phyloP scores from a whole-genome alignment of 2,797 vertebrate species.

The Phalanger gymnotis region DNA sequence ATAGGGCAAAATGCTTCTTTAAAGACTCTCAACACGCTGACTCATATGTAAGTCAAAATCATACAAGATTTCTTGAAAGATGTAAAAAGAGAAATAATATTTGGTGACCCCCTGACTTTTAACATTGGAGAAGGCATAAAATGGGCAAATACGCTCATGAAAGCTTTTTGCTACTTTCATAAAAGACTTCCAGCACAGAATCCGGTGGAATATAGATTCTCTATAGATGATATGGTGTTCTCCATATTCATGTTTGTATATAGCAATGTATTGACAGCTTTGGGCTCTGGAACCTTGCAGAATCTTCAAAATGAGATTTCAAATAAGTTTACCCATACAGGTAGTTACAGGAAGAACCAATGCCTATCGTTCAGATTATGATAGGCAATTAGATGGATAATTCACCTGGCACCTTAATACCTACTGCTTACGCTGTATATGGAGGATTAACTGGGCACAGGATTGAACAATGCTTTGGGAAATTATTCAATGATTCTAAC shows the following conservation, averaged over 20 bases:
- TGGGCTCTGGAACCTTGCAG: background rate
- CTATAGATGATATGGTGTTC: background rate
- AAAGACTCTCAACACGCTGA: background rate
- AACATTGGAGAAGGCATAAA: background rate
- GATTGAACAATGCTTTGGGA: background rate
- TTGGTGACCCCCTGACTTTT: background rate
- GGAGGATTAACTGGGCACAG: background rate
- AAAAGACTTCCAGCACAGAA: background rate
- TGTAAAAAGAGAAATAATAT: background rate
- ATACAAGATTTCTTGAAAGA: background rate
- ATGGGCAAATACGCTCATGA: background rate
- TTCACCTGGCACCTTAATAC: background rate
- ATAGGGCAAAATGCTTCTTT: background rate
- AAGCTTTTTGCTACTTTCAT: background rate
- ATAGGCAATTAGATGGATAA: background rate
- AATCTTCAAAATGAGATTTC: background rate
- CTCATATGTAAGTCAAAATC: background rate
- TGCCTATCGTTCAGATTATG: background rate
- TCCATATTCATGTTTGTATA: background rate
- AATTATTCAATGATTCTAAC: background rate
- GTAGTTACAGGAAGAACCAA: background rate
- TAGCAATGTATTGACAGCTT: background rate
- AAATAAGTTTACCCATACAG: background rate
- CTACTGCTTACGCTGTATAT: background rate
- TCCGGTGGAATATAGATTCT: background rate